These are phyloP conservation scores for Euzophera pinguis DNA, from an alignment of 2,888 invertebrate species.

Conservation along the genomic window DNA sequence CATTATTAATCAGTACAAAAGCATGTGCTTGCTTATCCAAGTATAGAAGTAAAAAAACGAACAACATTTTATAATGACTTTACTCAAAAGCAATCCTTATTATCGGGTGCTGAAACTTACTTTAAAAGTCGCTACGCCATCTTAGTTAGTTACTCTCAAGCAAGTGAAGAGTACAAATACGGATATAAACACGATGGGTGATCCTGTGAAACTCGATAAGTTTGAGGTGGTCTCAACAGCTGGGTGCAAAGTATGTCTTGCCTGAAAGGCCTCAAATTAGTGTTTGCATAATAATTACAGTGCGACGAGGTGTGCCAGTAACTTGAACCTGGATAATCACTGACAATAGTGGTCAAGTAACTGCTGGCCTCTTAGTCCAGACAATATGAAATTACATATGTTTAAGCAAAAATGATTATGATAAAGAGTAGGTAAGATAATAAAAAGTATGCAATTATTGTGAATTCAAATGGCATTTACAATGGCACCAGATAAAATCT, in stretches of 20 bases:
- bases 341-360: constrained; percentile 20
- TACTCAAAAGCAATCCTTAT: no score
- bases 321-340: constrained; percentile 26
- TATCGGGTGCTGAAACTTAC: no score
- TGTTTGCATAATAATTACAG: constrained; percentile 24
- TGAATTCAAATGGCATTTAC: no score
- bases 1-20: no score
- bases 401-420: not conserved
- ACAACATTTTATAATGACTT: no score
- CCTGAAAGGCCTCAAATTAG: constrained; percentile 15
- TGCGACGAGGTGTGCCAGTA: constrained; percentile 28
- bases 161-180: no score
- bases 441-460: not conserved
- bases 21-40: no score
- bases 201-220: constrained; percentile 28
- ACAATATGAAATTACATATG: not conserved
- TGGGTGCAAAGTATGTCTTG: constrained; percentile 16
- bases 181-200: not conserved
- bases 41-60: no score
- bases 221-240: constrained; percentile 34
- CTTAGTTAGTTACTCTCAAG: no score
- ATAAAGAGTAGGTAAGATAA: not conserved
- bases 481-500: no score
- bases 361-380: not conserved
- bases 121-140: no score